phyloP scores from a whole-genome alignment of 2,113 vertebrate species.

The Ailurus styani region DNA sequence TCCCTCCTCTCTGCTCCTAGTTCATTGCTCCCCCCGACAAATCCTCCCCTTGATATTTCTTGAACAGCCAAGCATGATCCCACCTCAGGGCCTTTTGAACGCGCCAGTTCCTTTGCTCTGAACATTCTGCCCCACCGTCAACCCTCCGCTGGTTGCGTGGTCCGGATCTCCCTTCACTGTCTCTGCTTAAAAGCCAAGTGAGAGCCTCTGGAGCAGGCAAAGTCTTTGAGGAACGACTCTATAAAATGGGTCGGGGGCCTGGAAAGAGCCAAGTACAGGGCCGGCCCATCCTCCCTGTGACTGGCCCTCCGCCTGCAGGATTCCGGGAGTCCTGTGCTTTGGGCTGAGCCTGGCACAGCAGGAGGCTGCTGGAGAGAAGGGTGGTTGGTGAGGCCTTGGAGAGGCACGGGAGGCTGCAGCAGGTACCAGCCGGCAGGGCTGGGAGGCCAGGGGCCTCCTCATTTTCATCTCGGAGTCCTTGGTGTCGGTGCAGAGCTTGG shows the following conservation, averaged over 20 bases:
- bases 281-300: too few species aligned
- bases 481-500: background rate
- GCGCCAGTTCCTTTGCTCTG: background rate
- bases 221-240: background rate
- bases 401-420: accelerated
- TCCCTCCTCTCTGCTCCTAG: background rate
- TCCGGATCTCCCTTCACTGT: background rate
- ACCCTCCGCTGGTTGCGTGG: background rate
- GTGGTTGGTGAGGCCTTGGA: background rate
- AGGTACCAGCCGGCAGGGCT: accelerated
- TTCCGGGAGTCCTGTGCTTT: accelerated
- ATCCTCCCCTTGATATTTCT: background rate
- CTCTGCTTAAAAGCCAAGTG: background rate
- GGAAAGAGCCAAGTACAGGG: accelerated
- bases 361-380: too few species aligned
- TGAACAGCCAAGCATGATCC: background rate
- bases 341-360: too few species aligned
- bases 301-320: accelerated
- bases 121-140: accelerated
- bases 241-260: background rate
- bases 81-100: background rate
- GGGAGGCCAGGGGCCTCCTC: background rate
- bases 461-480: background rate
- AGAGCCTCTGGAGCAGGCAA: background rate
- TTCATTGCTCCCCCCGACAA: background rate